These are phyloP conservation scores for Capreolus pygargus DNA, from an alignment of 2,113 vertebrate species.

Conservation along the genomic window DNA sequence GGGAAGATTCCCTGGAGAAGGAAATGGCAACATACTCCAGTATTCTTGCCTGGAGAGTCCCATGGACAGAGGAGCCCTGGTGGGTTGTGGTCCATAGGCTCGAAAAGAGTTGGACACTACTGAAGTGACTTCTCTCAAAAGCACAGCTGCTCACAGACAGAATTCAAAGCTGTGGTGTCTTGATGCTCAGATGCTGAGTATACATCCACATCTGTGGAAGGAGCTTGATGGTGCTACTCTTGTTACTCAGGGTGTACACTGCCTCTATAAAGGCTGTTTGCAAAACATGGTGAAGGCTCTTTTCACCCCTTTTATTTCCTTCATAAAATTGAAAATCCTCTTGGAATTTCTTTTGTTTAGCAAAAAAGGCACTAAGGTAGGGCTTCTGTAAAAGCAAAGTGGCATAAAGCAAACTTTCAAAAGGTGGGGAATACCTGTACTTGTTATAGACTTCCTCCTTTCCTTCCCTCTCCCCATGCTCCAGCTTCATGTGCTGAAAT, in stretches of 20 bases:
- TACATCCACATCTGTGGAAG: background rate
- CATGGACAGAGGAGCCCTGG: background rate
- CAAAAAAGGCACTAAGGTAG: background rate
- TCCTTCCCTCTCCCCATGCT: fast-evolving
- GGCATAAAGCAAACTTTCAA: background rate
- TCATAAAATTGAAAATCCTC: background rate
- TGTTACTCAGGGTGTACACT: background rate
- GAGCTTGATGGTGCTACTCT: background rate
- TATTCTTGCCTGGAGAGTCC: background rate
- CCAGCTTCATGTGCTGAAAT: background rate
- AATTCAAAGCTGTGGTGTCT: background rate
- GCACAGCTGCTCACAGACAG: background rate
- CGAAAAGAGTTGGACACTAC: background rate
- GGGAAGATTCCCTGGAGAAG: background rate
- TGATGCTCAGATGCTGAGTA: background rate
- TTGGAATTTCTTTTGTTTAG: background rate
- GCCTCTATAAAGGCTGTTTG: background rate
- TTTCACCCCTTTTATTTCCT: background rate
- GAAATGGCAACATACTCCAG: background rate
- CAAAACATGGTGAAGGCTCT: background rate
- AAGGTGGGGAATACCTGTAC: background rate
- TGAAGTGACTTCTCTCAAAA: background rate
- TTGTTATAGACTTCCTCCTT: background rate
- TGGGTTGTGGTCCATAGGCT: background rate
- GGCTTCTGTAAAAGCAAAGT: background rate